A percentile compares a stretch with the other conserved stretches of the same genome.
Conservation (phyloP, 2,113 vertebrate species). For the Xiphophorus maculatus region DNA sequence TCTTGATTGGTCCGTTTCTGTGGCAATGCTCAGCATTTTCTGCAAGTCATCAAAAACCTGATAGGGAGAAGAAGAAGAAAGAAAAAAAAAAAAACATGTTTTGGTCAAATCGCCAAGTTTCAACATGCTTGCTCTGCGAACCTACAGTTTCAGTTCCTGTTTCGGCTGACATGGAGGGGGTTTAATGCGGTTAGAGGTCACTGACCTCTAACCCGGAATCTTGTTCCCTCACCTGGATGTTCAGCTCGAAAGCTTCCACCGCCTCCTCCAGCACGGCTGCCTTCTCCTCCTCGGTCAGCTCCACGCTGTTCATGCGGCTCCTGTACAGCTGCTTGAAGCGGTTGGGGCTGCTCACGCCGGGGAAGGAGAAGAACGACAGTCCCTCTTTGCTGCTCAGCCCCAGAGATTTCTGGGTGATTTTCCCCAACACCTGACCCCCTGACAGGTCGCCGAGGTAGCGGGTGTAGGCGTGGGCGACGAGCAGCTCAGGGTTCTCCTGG, state of each 20-base stretch:
- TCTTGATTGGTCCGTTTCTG: constrained; percentile 22
- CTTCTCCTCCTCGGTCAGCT: constrained; percentile 78
- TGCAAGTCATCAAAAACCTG: constrained; percentile 83
- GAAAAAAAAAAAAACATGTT: not conserved
- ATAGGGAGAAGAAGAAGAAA: no score
- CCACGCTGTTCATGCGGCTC: constrained; percentile 91
- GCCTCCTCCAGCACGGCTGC: constrained; percentile 85
- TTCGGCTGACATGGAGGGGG: not conserved
- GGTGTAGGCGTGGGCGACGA: constrained; percentile 94
- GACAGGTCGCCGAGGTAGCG: constrained; percentile 95
- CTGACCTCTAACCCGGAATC: not conserved
- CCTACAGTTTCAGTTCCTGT: constrained; percentile 33
- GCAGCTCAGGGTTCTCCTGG: constrained; percentile 81
- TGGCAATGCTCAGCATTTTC: constrained; percentile 74
- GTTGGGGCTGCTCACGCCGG: constrained; percentile 83
- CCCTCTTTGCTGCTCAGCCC: constrained; percentile 86
- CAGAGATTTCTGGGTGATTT: constrained; percentile 91
- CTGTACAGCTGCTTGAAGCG: constrained; percentile 97
- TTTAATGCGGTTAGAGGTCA: not conserved
- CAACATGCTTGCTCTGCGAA: not conserved
- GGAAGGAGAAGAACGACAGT: constrained; percentile 89
- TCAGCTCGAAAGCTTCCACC: constrained; percentile 83
- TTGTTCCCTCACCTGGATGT: constrained; percentile 79
- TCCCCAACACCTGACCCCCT: constrained; percentile 92
- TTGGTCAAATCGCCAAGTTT: not conserved